These are phyloP conservation scores for Hydrolagus affinis DNA, from an alignment of 2,113 vertebrate species.

Conservation along the genomic window DNA sequence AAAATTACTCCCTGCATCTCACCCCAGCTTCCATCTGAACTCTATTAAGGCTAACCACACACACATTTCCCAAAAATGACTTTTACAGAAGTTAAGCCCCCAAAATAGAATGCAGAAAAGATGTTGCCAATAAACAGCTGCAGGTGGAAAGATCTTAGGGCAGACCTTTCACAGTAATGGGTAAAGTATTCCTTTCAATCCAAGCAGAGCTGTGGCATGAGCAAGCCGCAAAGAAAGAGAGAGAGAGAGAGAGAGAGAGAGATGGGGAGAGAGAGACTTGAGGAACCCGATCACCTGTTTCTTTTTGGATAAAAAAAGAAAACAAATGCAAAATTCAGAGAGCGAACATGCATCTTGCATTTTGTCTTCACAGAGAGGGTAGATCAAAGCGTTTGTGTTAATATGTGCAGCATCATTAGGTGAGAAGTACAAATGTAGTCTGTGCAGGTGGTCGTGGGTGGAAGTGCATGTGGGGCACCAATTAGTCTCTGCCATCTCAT, in stretches of 20 bases:
- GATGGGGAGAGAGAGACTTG: too few relatives aligned
- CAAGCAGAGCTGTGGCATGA: too few relatives aligned
- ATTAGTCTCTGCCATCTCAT: background rate
- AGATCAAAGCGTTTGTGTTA: background rate
- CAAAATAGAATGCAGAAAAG: conserved; percentile 10
- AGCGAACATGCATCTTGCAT: background rate
- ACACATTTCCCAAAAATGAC: background rate
- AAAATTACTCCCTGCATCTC: too few relatives aligned
- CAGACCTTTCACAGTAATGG: background rate
- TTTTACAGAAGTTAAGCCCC: background rate
- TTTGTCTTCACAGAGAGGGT: background rate
- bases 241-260: too few relatives aligned
- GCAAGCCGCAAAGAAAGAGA: too few relatives aligned
- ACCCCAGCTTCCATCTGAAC: background rate
- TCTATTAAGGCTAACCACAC: background rate
- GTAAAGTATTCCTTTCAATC: background rate
- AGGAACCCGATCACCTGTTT: too few relatives aligned
- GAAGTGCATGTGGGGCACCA: background rate
- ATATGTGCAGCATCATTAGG: background rate
- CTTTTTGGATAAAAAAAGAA: background rate
- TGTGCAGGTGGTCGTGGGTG: background rate
- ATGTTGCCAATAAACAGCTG: background rate
- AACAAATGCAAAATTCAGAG: background rate
- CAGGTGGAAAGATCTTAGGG: background rate
- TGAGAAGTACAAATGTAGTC: background rate